Evolutionary conservation across 2,797 vertebrate genomes (phyloP).

Genomic region (Oophaga sylvatica): DNA sequence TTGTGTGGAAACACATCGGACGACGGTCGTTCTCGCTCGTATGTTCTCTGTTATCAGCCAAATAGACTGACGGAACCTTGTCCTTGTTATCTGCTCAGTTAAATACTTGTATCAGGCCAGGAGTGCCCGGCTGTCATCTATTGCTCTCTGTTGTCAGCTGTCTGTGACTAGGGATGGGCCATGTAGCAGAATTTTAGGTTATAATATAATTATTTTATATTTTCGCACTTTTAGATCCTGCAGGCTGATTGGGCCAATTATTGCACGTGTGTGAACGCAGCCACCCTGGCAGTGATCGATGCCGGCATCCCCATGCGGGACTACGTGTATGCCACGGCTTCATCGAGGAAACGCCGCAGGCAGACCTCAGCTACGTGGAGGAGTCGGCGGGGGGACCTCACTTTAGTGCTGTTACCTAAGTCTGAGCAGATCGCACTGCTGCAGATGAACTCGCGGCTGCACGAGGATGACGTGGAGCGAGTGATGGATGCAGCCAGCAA

Average conservation of each 20-base stretch:
- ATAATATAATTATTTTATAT: neutral
- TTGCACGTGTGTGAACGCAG: conserved; percentile 90
- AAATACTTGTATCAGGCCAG: neutral
- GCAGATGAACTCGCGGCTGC: conserved; percentile 89
- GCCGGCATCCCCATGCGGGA: conserved; percentile 91
- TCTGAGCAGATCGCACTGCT: no score
- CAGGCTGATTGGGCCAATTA: conserved; percentile 93
- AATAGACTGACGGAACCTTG: neutral
- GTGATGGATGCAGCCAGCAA: conserved; percentile 84
- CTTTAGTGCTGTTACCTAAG: no score
- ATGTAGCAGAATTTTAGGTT: neutral
- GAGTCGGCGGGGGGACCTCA: conserved; percentile 86
- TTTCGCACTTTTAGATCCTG: conserved; percentile 77
- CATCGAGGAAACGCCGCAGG: conserved; percentile 85
- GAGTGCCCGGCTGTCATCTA: neutral
- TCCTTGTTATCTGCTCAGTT: neutral
- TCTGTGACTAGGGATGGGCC: no score
- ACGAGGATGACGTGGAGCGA: conserved; percentile 86
- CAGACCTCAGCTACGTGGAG: conserved; percentile 87
- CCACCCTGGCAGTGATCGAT: conserved; percentile 88
- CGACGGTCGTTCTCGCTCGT: no score
- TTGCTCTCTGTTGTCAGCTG: neutral
- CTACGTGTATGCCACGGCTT: conserved; percentile 89
- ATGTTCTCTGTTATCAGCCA: neutral
- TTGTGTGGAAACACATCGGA: no score